Percentiles rank a stretch among this genome's conserved stretches.
phyloP scores from a whole-genome alignment of 1,140 invertebrate species.

The Temnothorax longispinosus region DNA sequence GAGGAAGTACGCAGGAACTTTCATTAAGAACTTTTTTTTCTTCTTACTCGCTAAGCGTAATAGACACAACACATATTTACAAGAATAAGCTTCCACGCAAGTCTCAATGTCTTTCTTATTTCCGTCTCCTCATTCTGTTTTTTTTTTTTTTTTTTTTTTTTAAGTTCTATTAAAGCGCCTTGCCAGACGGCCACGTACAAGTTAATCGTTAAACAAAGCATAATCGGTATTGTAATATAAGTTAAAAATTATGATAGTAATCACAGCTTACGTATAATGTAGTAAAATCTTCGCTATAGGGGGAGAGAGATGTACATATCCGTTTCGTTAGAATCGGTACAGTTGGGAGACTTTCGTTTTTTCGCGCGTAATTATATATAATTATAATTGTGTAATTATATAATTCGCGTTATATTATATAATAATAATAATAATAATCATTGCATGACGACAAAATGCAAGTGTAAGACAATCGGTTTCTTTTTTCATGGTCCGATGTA shows the following conservation, averaged over 20 bases:
- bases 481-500: conserved; percentile 65
- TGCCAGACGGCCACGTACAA: conserved; percentile 61
- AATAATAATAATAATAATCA: conserved; percentile 20
- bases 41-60: conserved; percentile 47
- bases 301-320: conserved; percentile 74
- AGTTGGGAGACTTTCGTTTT: conserved; percentile 28
- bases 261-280: conserved; percentile 73
- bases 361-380: background rate
- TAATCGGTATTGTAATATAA: conserved; percentile 70
- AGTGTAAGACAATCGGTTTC: conserved; percentile 40
- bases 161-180: conserved; percentile 44
- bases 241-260: conserved; percentile 75
- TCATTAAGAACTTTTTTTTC: conserved; percentile 46
- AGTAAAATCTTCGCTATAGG: conserved; percentile 66
- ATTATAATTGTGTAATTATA: background rate
- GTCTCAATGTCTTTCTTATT: conserved; percentile 48
- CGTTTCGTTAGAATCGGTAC: conserved; percentile 38
- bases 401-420: conserved; percentile 37
- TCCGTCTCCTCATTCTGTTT: background rate
- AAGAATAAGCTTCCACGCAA: conserved; percentile 69
- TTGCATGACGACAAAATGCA: conserved; percentile 43
- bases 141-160: background rate
- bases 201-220: conserved; percentile 73
- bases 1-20: conserved; percentile 44
- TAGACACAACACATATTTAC: conserved; percentile 74